These are phyloP conservation scores for Nannoperca australis DNA, from an alignment of 2,797 vertebrate species.

Conservation along the genomic window DNA sequence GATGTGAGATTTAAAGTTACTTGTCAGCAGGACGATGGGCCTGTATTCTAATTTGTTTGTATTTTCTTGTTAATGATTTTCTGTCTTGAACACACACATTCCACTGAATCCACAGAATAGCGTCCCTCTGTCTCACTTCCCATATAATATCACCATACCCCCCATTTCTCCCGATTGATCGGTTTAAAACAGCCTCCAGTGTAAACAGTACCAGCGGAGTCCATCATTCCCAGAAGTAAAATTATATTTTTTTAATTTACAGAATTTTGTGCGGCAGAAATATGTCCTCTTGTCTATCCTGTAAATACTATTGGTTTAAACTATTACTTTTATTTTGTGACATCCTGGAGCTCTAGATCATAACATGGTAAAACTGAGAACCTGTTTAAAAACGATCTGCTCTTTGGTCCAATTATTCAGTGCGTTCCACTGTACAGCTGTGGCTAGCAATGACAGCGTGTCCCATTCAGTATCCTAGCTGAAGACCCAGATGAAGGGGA, in stretches of 20 bases:
- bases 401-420: background rate
- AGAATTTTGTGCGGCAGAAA: background rate
- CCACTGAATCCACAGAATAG: background rate
- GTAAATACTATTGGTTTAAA: background rate
- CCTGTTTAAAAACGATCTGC: background rate
- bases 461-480: background rate
- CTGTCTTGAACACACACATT: background rate
- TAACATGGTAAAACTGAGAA: background rate
- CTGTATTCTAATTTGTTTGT: background rate
- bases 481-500: background rate
- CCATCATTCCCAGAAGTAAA: background rate
- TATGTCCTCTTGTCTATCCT: background rate
- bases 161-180: background rate
- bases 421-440: background rate
- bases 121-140: background rate
- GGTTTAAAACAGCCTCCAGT: background rate
- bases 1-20: background rate
- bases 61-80: background rate
- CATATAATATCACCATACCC: no score
- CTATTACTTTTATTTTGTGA: background rate
- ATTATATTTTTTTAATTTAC: no score
- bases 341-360: background rate
- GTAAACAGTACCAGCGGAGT: background rate
- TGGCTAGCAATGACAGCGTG: background rate
- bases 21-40: background rate